Percentiles rank a stretch among this genome's conserved stretches.
Evolutionary conservation across 2,113 vertebrate species (phyloP).

Genomic region (Pteruthius melanotis): DNA sequence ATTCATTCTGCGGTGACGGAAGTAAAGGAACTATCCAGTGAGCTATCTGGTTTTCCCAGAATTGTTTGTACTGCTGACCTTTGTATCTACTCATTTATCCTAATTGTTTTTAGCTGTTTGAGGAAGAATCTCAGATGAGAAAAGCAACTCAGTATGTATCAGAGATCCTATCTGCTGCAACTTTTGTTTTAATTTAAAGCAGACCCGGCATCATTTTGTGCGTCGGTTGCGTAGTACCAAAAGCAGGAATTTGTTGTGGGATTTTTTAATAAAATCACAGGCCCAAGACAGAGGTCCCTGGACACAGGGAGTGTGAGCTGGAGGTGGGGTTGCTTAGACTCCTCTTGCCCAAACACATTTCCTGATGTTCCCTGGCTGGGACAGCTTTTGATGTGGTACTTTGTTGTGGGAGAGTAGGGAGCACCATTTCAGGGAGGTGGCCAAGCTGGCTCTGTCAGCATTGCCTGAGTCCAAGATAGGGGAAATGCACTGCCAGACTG

Average conservation of each 20-base stretch:
- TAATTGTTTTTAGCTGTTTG: slow-evolving; percentile 63
- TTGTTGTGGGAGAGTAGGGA: slow-evolving; percentile 45
- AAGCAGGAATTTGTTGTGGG: slow-evolving; percentile 49
- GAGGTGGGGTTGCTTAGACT: slow-evolving; percentile 15
- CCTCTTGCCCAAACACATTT: slow-evolving; percentile 35
- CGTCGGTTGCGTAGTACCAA: not conserved
- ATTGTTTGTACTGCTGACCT: slow-evolving; percentile 67
- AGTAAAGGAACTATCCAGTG: slow-evolving; percentile 66
- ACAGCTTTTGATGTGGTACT: slow-evolving; percentile 58
- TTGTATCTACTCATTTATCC: slow-evolving; percentile 62
- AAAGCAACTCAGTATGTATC: slow-evolving; percentile 58
- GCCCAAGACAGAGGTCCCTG: slow-evolving; percentile 11
- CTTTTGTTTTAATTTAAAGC: slow-evolving; percentile 64
- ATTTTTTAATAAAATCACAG: slow-evolving; percentile 40
- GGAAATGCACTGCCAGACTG: slow-evolving; percentile 28
- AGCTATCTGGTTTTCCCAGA: slow-evolving; percentile 64
- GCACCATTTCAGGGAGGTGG: slow-evolving; percentile 29
- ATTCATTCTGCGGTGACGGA: slow-evolving; percentile 64
- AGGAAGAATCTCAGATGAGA: slow-evolving; percentile 65
- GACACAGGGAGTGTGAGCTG: slow-evolving; percentile 38
- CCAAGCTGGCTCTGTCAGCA: slow-evolving; percentile 35
- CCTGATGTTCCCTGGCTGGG: slow-evolving; percentile 28
- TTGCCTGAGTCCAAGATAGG: slow-evolving; percentile 33
- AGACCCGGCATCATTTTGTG: slow-evolving; percentile 4
- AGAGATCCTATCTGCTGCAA: slow-evolving; percentile 57